These are phyloP conservation scores for Neodon shergylaensis DNA, from an alignment of 2,113 vertebrate genomes.

Conservation along the genomic window DNA sequence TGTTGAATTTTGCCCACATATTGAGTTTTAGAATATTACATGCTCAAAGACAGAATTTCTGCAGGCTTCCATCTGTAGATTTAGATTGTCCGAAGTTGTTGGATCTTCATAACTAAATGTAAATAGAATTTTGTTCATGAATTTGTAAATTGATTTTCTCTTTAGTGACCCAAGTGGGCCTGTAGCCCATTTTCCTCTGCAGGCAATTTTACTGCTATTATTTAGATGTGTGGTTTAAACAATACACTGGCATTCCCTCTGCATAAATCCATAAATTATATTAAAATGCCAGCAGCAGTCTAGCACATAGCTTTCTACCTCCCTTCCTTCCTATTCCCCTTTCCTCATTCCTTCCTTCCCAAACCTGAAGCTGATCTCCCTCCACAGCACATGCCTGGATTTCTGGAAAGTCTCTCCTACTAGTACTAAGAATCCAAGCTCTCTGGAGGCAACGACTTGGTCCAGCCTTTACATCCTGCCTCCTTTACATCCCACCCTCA, in stretches of 20 bases:
- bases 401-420: neutral
- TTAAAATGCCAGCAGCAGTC: neutral
- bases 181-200: neutral
- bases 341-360: neutral
- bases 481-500: neutral
- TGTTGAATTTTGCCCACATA: neutral
- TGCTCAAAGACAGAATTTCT: neutral
- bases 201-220: slow-evolving; percentile 37
- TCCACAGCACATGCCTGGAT: neutral
- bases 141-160: slow-evolving; percentile 56
- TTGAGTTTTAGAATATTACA: neutral
- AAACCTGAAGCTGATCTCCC: neutral
- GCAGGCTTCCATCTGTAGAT: neutral
- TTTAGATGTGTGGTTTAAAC: slow-evolving; percentile 32
- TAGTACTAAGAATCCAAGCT: neutral
- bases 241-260: neutral
- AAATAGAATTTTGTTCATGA: slow-evolving; percentile 31
- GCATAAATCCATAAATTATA: neutral
- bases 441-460: neutral
- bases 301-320: neutral
- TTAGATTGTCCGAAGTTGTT: neutral
- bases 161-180: neutral
- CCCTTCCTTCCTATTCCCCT: no score
- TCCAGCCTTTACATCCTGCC: accelerated
- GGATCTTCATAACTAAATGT: neutral